Percentiles rank a stretch among this genome's conserved stretches.
Conservation (phyloP, 2,888 invertebrate genomes). For the Chrysolina haemoptera region DNA sequence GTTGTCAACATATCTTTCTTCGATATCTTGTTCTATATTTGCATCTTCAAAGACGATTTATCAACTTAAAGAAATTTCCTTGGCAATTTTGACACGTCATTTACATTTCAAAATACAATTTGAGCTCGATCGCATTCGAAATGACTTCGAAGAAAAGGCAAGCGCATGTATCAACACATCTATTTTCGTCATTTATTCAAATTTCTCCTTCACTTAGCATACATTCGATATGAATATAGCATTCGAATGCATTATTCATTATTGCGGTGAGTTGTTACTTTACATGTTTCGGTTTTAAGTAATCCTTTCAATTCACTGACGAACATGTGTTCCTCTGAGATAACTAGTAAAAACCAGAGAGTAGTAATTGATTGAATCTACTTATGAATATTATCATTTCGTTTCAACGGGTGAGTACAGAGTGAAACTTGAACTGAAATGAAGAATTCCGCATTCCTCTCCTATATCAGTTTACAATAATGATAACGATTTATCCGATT, state of each 20-base stretch:
- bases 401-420: constrained; percentile 2
- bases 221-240: constrained; percentile 27
- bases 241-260: constrained; percentile 36
- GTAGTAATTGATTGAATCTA: constrained; percentile 21
- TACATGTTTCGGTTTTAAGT: constrained; percentile 32
- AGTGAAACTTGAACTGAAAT: background rate
- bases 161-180: constrained; percentile 17
- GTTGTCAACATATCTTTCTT: constrained; percentile 10
- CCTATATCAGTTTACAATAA: too few relatives aligned
- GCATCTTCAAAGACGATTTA: constrained; percentile 17
- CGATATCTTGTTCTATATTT: background rate
- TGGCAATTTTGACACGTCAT: constrained; percentile 11
- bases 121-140: constrained; percentile 17
- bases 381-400: constrained; percentile 12
- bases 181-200: constrained; percentile 22
- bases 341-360: constrained; percentile 13
- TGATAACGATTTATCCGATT: too few relatives aligned
- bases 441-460: too few relatives aligned
- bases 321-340: constrained; percentile 25
- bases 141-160: constrained; percentile 21
- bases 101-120: constrained; percentile 20
- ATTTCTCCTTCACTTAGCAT: constrained; percentile 24
- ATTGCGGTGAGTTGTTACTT: constrained; percentile 31
- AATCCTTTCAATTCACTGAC: constrained; percentile 23
- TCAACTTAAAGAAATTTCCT: background rate